Conservation (phyloP, 1,140 invertebrate species). For the Pseudomyrmex dendroicus region DNA sequence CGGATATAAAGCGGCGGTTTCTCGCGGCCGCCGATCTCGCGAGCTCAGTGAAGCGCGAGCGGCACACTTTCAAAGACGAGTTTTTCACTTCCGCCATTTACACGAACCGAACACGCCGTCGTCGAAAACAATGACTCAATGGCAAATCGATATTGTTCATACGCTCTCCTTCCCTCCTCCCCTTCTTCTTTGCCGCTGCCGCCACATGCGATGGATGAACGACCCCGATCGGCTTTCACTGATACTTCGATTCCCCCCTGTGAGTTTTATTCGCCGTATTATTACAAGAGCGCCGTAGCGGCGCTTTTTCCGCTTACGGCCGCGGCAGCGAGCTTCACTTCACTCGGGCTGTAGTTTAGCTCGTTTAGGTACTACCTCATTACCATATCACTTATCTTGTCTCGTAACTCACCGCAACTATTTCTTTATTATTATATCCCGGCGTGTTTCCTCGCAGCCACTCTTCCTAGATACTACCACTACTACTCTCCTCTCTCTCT, state of each 20-base stretch:
- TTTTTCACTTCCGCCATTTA: slow-evolving; percentile 68
- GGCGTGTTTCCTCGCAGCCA: slow-evolving; percentile 12
- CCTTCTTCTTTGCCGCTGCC: not conserved
- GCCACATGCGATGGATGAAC: slow-evolving; percentile 5
- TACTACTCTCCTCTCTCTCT: not conserved
- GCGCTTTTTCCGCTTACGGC: slow-evolving; percentile 56
- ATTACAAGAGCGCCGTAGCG: slow-evolving; percentile 53
- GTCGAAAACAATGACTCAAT: slow-evolving; percentile 51
- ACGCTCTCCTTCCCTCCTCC: not conserved
- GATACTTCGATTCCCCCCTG: slow-evolving; percentile 44
- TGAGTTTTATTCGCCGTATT: slow-evolving; percentile 48
- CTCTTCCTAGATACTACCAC: slow-evolving; percentile 35
- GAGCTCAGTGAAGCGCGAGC: slow-evolving; percentile 44
- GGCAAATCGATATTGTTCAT: slow-evolving; percentile 49
- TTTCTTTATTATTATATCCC: slow-evolving; percentile 62
- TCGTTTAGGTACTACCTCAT: slow-evolving; percentile 56
- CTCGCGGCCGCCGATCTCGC: slow-evolving; percentile 41
- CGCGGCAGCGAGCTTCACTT: slow-evolving; percentile 42
- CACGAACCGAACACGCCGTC: slow-evolving; percentile 35
- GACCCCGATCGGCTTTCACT: slow-evolving; percentile 68
- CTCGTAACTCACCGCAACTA: slow-evolving; percentile 56
- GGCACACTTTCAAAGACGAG: slow-evolving; percentile 43
- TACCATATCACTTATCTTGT: slow-evolving; percentile 60
- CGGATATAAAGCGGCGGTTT: slow-evolving; percentile 4
- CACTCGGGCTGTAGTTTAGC: slow-evolving; percentile 43